Base-by-base conservation (phyloP, 2,113 vertebrate genomes). In the Microtus ochrogaster region DNA sequence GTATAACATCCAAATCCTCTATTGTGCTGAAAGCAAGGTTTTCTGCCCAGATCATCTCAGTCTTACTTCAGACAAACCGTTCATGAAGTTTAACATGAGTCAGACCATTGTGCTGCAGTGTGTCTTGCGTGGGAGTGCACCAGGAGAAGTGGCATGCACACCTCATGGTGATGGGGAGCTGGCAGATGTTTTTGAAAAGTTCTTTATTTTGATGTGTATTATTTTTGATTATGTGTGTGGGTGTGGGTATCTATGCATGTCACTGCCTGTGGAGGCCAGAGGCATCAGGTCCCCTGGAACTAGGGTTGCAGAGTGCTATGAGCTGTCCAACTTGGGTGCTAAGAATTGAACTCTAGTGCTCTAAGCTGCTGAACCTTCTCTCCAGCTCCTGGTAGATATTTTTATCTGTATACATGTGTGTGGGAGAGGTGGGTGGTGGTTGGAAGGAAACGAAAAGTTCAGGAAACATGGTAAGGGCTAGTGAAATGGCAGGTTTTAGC, bases 11-110 rank as follows among this genome's bases (percentile, higher is more conserved):
- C 5, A 21, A 72, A 41, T 61, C 36, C 36, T 85, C 26, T 26
- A 72, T 33, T 61, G 44, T 92, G 8, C 33, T 91, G 66, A 39
- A 65, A 97, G 73, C 19, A 52, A 70, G n/a, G 19, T 24, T 97
- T 79, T 89, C 9, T 10, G 82, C 21, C 47, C 58, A 92, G 61
- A 81, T 74, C 14, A 72, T 94, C 92, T 92, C 12, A 17, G 33
- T 58, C 11, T 28, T 76, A 49, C 76, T 76, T 47, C n/a, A 52
- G 39, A 77, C 39, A 82, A 49, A 72, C 5, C 16, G 58, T 94
- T 90, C 30, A 41, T 91, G 19, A 84, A 78, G 21, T 55, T n/a
- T 77, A 78, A 52, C 44, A 65, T 63, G 81, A 85, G 30, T 73
- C 66, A 70, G 41, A 84, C 5, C 70, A 36, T 13, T 74, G 7